These are phyloP conservation scores for Oxytorus armatus DNA, from an alignment of 2,888 invertebrate species.

Conservation along the genomic window DNA sequence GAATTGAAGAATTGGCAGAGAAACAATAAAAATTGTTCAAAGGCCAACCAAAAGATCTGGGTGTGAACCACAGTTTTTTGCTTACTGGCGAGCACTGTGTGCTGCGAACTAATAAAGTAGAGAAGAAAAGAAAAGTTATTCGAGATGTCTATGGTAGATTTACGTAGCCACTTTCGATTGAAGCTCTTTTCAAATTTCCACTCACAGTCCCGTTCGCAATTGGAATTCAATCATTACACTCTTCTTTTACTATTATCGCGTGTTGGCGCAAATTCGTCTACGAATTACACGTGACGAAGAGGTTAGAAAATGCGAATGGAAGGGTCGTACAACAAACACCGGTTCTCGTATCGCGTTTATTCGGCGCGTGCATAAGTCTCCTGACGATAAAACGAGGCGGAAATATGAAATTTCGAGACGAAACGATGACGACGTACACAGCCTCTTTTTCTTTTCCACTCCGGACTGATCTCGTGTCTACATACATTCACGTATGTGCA, in stretches of 20 bases:
- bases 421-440: conserved; percentile 5
- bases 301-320: conserved; percentile 3
- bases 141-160: conserved; percentile 1
- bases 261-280: conserved; percentile 28
- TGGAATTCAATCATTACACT: conserved; percentile 49
- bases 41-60: background rate
- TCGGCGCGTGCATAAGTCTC: conserved; percentile 21
- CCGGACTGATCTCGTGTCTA: background rate
- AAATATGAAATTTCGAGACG: conserved; percentile 26
- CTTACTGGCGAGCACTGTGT: background rate
- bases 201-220: conserved; percentile 31
- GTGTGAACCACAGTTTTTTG: conserved; percentile 46
- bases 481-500: background rate
- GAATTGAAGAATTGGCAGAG: background rate
- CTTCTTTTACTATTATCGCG: conserved; percentile 29
- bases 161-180: conserved; percentile 23
- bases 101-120: conserved; percentile 30
- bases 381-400: conserved; percentile 24
- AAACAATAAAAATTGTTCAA: background rate
- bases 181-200: conserved; percentile 36
- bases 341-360: conserved; percentile 44
- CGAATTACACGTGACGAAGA: conserved; percentile 39
- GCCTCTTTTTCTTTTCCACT: background rate
- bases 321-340: conserved; percentile 7
- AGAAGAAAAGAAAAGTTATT: conserved; percentile 35